Conservation (phyloP, 2,113 vertebrate genomes). For the Austrofundulus limnaeus region DNA sequence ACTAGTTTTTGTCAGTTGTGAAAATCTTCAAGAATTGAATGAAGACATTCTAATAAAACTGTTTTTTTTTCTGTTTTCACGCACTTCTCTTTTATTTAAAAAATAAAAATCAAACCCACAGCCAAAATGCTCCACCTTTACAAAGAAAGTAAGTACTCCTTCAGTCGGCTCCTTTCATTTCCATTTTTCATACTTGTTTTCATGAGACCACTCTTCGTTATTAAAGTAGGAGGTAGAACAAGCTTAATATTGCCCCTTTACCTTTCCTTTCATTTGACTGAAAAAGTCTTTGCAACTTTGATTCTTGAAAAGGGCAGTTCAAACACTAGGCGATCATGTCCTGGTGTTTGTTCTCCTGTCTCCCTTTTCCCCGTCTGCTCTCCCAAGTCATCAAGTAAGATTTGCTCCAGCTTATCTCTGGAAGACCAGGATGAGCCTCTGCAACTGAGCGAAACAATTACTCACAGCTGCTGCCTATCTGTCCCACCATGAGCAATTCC, state of each 20-base stretch:
- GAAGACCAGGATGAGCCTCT: slow-evolving; percentile 75
- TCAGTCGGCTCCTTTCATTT: no score
- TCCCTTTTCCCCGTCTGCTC: slow-evolving; percentile 63
- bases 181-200: no score
- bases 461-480: slow-evolving; percentile 70
- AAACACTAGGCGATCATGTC: slow-evolving; percentile 58
- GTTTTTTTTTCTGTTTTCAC: no score
- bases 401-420: slow-evolving; percentile 80
- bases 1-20: no score
- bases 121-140: no score
- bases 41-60: no score
- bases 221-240: neutral
- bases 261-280: slow-evolving; percentile 32
- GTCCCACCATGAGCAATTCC: slow-evolving; percentile 63
- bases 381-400: slow-evolving; percentile 74
- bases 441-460: slow-evolving; percentile 76
- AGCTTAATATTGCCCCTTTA: neutral
- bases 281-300: slow-evolving; percentile 65
- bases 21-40: no score
- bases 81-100: no score
- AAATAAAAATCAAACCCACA: no score
- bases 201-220: neutral
- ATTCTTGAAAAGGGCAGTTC: slow-evolving; percentile 73
- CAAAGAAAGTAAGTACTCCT: no score
- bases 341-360: slow-evolving; percentile 69